A percentile compares a stretch with the other conserved stretches of the same genome.
These are phyloP conservation scores for Marisa cornuarietis DNA, from an alignment of 1,140 invertebrate genomes.

Conservation along the genomic window DNA sequence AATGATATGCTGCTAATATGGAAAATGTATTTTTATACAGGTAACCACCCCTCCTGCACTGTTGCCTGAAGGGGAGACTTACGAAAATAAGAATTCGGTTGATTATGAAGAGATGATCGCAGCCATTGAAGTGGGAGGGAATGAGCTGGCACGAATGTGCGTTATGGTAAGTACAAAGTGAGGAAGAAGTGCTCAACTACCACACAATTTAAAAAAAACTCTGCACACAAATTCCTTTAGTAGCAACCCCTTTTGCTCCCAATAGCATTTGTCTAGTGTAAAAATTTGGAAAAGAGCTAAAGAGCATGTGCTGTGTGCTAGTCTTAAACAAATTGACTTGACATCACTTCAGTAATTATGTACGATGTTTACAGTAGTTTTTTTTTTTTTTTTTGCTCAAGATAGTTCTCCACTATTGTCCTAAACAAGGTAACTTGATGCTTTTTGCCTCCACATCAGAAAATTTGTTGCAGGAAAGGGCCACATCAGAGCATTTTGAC, in stretches of 20 bases:
- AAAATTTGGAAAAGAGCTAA: not conserved
- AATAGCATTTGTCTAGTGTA: not conserved
- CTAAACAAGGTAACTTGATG: too few relatives aligned
- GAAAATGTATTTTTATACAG: not conserved
- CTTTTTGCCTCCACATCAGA: too few relatives aligned
- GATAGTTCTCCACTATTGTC: too few relatives aligned
- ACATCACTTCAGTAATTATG: too few relatives aligned
- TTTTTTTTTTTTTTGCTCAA: too few relatives aligned
- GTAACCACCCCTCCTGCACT: not conserved
- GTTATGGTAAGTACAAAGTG: conserved; percentile 1
- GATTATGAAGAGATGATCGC: not conserved
- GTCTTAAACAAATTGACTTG: too few relatives aligned
- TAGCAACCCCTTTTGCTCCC: not conserved
- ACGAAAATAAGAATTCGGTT: not conserved
- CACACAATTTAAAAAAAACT: too few relatives aligned
- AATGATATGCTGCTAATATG: too few relatives aligned
- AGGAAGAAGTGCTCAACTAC: not conserved
- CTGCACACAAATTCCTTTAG: too few relatives aligned
- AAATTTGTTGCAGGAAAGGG: conserved; percentile 16
- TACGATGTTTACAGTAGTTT: too few relatives aligned
- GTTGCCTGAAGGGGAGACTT: not conserved
- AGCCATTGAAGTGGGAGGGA: not conserved
- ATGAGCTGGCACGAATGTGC: conserved; percentile 14
- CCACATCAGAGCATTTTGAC: conserved; percentile 18
- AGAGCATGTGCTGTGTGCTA: not conserved